Evolutionary conservation across 37 sponge, comb jelly and placozoan species (phyloP).

Genomic region (Cladorhizidae sp.): DNA sequence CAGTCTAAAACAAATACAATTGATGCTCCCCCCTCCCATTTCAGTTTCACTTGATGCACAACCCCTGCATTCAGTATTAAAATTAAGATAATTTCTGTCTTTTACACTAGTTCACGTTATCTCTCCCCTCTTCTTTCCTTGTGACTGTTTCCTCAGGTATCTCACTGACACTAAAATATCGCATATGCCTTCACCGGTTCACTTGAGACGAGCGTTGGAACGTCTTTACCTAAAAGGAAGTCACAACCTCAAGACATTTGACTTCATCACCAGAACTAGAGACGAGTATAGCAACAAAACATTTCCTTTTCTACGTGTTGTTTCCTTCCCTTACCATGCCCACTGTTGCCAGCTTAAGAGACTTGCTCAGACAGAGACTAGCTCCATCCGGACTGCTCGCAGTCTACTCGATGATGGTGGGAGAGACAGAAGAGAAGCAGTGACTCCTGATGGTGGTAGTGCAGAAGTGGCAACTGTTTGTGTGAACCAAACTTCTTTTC

Average conservation of each 20-base stretch:
- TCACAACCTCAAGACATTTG: background rate
- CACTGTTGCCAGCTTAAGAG: slow-evolving; percentile 48
- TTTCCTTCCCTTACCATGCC: slow-evolving; percentile 35
- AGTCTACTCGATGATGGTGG: too few relatives aligned
- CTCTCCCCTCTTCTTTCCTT: background rate
- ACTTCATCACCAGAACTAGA: background rate
- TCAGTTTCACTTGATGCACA: too few relatives aligned
- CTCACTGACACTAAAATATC: slow-evolving; percentile 24
- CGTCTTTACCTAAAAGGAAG: slow-evolving; percentile 19
- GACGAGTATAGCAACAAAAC: slow-evolving; percentile 7
- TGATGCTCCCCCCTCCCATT: too few relatives aligned
- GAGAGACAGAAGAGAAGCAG: too few relatives aligned
- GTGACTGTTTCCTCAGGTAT: slow-evolving; percentile 26
- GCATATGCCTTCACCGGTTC: slow-evolving; percentile 15
- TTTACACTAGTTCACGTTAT: background rate
- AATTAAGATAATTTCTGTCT: background rate
- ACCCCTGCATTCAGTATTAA: too few relatives aligned
- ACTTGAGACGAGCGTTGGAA: slow-evolving; percentile 1
- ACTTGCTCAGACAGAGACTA: background rate
- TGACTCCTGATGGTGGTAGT: too few relatives aligned
- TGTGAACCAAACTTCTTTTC: too few relatives aligned
- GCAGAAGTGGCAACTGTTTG: too few relatives aligned
- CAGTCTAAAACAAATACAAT: too few relatives aligned
- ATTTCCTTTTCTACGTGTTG: slow-evolving; percentile 35
- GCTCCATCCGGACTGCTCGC: too few relatives aligned